Evolutionary conservation across 2,797 vertebrate species (phyloP).

Genomic region (Coilia nasus): DNA sequence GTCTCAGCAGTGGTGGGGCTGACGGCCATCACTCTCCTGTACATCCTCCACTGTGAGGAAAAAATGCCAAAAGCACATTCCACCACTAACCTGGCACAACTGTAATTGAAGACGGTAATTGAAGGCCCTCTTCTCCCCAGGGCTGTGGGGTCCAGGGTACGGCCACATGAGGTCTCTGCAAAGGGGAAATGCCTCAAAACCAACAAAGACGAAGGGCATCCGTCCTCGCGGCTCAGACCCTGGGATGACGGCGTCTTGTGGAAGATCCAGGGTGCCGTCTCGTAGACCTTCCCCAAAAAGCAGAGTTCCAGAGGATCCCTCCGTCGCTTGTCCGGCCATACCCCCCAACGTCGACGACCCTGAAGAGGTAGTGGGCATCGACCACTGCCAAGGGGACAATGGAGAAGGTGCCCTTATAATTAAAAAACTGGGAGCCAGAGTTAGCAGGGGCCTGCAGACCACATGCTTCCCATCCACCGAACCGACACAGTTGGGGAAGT

Average conservation of each 20-base stretch:
- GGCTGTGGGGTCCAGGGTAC: background rate
- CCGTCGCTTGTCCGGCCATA: background rate
- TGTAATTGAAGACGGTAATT: background rate
- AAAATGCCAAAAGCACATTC: background rate
- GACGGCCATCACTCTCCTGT: background rate
- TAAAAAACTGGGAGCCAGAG: too few relatives aligned
- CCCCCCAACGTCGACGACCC: background rate
- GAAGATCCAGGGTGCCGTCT: background rate
- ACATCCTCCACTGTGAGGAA: background rate
- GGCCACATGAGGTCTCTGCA: background rate
- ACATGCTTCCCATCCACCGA: too few relatives aligned
- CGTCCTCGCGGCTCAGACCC: background rate
- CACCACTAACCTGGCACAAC: too few relatives aligned
- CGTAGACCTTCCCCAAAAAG: background rate
- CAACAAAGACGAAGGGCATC: background rate
- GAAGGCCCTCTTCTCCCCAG: background rate
- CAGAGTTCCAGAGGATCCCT: background rate
- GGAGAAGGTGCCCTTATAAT: too few relatives aligned
- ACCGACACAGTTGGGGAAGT: too few relatives aligned
- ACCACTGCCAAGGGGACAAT: background rate
- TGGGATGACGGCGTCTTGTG: background rate
- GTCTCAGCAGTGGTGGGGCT: background rate
- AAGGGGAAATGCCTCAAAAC: background rate
- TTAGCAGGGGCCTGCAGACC: too few relatives aligned
- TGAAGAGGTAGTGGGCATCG: background rate